Base-by-base conservation (phyloP, 37 sponge, comb jelly and placozoan species). In the Dysidea cf. avara region DNA sequence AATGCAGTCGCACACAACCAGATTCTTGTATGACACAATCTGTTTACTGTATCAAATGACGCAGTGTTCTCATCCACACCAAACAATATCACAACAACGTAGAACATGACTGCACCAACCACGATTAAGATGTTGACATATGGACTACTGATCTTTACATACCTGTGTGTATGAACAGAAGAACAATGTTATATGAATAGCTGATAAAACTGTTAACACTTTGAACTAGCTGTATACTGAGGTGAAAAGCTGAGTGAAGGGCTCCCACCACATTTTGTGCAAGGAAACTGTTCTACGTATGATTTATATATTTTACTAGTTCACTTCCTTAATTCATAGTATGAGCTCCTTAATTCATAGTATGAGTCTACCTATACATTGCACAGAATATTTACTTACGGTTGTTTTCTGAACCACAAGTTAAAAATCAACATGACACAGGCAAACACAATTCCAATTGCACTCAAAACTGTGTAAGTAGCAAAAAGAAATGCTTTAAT, bases 111-210 rank as follows among this genome's bases (percentile, higher is more conserved):
- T 16, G 64, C 73, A 39, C 88, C 88, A 40, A 69, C 25, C 18
- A 74, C 54, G 24, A 87, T 81, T 20, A 87, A 71, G 17, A 77
- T 47, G 37, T 87, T 87, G 54, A 87, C 50, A 53, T 72, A 77
- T 18, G 88, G 88, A 36, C 82, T 87, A 59, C 82, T 81, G 5
- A 76, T 56, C 53, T 87, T 87, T 34, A 87, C 67, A 6, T 61
- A 64, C 37, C 88, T 87, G 55, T 11, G 32, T 13, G 9, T 12
- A n/a, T n/a, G n/a, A n/a, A n/a, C n/a, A n/a, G n/a, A n/a, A n/a
- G n/a, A n/a, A n/a, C n/a, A n/a, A n/a, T n/a, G n/a, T n/a, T n/a
- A n/a, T n/a, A n/a, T n/a, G n/a, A n/a, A n/a, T n/a, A n/a, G n/a
- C n/a, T n/a, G n/a, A n/a, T n/a, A n/a, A n/a, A n/a, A n/a, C n/a